Percentiles rank a stretch among this genome's conserved stretches.
Conservation (phyloP, 1,140 invertebrate species). For the Tetramorium simillimum region DNA sequence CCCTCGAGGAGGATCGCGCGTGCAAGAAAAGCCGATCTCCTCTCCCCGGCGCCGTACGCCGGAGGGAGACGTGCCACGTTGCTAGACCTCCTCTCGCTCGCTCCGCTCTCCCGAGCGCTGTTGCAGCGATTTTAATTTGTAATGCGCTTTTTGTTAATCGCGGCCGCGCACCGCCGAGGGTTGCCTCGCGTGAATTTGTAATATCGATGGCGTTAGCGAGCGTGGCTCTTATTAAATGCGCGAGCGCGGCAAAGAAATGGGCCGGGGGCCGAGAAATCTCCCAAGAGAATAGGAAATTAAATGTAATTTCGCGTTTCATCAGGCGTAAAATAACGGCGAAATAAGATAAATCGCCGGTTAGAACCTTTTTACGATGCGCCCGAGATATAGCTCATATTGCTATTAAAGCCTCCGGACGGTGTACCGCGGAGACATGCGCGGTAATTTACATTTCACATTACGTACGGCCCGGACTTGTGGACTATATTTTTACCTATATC, state of each 20-base stretch:
- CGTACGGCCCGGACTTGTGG: too few relatives aligned
- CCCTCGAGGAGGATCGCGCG: slow-evolving; percentile 17
- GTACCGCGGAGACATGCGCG: background rate
- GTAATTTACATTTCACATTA: slow-evolving; percentile 15
- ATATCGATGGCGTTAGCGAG: background rate
- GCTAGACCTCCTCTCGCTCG: slow-evolving; percentile 5
- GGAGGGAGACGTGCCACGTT: slow-evolving; percentile 4
- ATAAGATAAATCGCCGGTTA: background rate
- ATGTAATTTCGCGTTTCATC: background rate
- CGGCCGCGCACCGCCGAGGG: background rate
- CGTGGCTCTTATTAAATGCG: background rate
- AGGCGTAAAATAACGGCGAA: background rate
- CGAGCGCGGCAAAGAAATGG: background rate
- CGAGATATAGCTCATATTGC: background rate
- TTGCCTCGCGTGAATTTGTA: slow-evolving; percentile 11
- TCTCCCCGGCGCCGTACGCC: background rate
- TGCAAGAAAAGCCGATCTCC: slow-evolving; percentile 42
- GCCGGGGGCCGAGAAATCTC: background rate
- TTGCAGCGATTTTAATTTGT: slow-evolving; percentile 43
- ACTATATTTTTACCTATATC: background rate
- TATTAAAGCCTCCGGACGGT: background rate
- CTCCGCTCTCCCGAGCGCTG: background rate
- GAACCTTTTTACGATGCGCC: background rate
- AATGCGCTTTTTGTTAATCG: slow-evolving; percentile 52
- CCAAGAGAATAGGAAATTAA: background rate